Conservation (phyloP, 2,888 invertebrate genomes). For the Caenorhabditis doughertyi region DNA sequence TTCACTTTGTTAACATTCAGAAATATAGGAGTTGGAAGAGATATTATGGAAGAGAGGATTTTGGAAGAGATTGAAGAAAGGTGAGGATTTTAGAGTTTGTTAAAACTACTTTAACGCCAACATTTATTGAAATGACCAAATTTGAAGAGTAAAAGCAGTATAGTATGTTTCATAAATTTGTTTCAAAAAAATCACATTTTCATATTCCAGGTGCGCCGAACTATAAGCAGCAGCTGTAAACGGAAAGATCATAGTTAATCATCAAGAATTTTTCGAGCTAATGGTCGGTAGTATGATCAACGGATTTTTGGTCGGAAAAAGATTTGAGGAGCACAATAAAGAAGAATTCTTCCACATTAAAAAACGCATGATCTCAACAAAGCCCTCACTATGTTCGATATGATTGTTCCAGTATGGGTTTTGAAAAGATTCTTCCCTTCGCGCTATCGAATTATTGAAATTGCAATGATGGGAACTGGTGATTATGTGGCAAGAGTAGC, state of each 20-base stretch:
- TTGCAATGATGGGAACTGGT: too few species aligned
- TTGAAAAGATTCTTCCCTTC: constrained; percentile 7
- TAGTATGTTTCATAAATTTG: too few species aligned
- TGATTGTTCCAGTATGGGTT: constrained; percentile 23
- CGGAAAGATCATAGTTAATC: constrained; percentile 24
- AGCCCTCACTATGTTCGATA: constrained; percentile 6
- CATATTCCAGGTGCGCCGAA: constrained; percentile 34
- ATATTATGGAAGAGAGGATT: constrained; percentile 62
- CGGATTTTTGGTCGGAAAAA: constrained; percentile 26
- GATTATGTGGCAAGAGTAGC: constrained; percentile 22
- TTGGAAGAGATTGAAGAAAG: constrained; percentile 53
- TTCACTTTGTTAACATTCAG: constrained; percentile 59
- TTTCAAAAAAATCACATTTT: neutral
- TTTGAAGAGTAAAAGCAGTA: too few species aligned
- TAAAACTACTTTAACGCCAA: too few species aligned
- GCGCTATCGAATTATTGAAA: neutral
- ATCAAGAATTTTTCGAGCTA: constrained; percentile 48
- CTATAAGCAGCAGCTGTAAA: constrained; percentile 24
- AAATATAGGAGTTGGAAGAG: constrained; percentile 65
- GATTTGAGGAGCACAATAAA: constrained; percentile 19
- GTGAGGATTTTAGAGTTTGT: too few species aligned
- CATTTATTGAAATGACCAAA: too few species aligned
- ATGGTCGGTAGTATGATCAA: constrained; percentile 54
- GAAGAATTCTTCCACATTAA: constrained; percentile 25
- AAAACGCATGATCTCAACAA: too few species aligned